Conservation (phyloP, 2,797 vertebrate species). For the Glyptemys insculpta region DNA sequence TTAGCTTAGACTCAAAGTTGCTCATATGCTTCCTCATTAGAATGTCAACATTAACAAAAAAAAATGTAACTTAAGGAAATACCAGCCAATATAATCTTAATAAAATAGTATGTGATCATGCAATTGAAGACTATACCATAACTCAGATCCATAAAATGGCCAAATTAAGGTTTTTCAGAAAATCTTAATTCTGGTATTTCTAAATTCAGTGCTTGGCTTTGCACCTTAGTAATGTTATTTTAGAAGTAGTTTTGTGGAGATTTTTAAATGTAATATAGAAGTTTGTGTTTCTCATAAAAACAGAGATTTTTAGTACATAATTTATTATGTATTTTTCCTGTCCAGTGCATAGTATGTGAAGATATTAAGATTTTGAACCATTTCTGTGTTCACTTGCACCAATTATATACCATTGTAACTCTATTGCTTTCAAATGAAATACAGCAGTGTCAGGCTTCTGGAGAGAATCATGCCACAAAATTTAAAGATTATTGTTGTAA, state of each 20-base stretch:
- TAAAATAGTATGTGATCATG: background rate
- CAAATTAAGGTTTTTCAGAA: background rate
- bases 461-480: constrained; percentile 25
- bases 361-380: constrained; percentile 5
- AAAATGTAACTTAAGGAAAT: background rate
- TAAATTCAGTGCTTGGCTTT: background rate
- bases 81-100: background rate
- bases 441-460: constrained; percentile 38
- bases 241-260: background rate
- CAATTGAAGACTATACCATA: background rate
- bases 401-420: constrained; percentile 53
- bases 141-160: background rate
- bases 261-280: background rate
- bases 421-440: constrained; percentile 59
- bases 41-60: background rate
- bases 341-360: background rate
- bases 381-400: constrained; percentile 34
- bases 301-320: background rate
- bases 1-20: background rate
- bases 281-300: background rate
- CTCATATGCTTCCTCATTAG: background rate
- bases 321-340: background rate
- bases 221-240: background rate
- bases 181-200: background rate
- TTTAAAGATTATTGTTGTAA: constrained; percentile 62